Conservation (phyloP, 2,888 invertebrate species). For the Agrotis segetum region DNA sequence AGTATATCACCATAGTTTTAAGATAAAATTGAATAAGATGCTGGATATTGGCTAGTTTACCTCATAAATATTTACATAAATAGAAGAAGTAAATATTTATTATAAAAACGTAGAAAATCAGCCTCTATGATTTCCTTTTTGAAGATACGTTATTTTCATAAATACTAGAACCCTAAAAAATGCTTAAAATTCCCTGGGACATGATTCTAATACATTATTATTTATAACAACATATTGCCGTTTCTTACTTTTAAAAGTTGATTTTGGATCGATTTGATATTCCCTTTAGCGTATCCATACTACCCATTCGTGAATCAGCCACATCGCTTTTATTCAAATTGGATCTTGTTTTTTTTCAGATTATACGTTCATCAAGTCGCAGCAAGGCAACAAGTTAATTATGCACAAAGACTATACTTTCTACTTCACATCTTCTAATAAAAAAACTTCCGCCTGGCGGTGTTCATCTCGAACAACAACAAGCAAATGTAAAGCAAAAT, state of each 20-base stretch:
- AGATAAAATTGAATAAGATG: no score
- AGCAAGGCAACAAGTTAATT: conserved; percentile 18
- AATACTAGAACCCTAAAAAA: no score
- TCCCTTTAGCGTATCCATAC: neutral
- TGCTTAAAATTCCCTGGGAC: no score
- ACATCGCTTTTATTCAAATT: neutral
- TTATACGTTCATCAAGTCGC: conserved; percentile 10
- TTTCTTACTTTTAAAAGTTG: neutral
- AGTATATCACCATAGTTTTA: no score
- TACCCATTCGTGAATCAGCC: neutral
- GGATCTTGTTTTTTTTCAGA: conserved; percentile 14
- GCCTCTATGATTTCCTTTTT: no score
- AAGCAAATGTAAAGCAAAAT: conserved; percentile 29
- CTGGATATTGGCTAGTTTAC: no score
- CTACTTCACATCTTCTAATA: neutral
- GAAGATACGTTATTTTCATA: no score
- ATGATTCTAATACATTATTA: neutral
- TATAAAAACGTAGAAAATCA: no score
- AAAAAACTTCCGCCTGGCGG: conserved; percentile 18
- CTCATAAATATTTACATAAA: no score
- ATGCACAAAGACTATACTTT: conserved; percentile 19
- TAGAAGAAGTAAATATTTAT: no score
- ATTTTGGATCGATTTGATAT: neutral
- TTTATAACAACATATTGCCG: no score
- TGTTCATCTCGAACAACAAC: conserved; percentile 15